A percentile compares a stretch with the other conserved stretches of the same genome.
phyloP scores from a whole-genome alignment of 2,797 vertebrate genomes.

The Acestrorhynchus altus region DNA sequence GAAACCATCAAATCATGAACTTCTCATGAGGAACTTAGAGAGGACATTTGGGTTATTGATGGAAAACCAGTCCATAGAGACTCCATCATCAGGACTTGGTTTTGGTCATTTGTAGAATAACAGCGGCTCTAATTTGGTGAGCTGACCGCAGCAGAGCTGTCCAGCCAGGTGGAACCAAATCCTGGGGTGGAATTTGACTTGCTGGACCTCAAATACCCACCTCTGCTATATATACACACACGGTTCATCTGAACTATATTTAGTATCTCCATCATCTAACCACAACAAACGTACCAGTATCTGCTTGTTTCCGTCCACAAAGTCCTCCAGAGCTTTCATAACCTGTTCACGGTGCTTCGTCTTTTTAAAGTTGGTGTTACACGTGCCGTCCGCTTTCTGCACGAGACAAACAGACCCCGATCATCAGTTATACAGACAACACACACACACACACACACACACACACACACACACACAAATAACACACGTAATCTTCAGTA shows the following conservation, averaged over 20 bases:
- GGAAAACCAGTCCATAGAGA: not conserved
- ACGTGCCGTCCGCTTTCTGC: constrained; percentile 82
- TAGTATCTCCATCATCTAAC: not conserved
- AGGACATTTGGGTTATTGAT: not conserved
- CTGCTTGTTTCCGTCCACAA: constrained; percentile 76
- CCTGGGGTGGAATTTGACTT: no score
- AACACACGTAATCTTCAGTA: no score
- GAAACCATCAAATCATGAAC: no score
- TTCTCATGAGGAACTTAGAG: not conserved
- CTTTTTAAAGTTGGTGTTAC: constrained; percentile 85
- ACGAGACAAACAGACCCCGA: constrained; percentile 3
- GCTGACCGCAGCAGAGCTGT: no score
- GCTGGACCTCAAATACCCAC: no score
- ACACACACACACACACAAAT: not conserved
- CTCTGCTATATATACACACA: no score
- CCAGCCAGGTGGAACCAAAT: no score
- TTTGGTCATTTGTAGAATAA: no score
- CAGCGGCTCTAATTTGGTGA: no score
- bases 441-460: not conserved
- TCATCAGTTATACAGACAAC: not conserved
- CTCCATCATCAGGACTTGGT: no score
- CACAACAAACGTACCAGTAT: constrained; percentile 72
- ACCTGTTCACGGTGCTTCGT: constrained; percentile 81
- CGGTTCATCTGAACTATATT: no score
- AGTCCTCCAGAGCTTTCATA: constrained; percentile 78